Evolutionary conservation across 2,113 vertebrate genomes (phyloP).

Genomic region (Nyctereutes procyonoides): DNA sequence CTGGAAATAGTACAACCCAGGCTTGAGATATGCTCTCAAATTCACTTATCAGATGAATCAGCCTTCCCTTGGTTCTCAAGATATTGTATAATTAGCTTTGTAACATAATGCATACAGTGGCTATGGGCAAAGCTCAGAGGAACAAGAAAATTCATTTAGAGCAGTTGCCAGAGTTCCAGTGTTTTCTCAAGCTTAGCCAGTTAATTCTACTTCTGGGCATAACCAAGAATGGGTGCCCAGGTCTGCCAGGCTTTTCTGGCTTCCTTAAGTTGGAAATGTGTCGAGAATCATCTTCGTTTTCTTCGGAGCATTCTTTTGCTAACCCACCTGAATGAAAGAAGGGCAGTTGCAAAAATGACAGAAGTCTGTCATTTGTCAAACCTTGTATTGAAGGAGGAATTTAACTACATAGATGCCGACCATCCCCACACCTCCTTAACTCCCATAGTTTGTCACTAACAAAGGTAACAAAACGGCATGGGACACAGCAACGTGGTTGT

Average conservation of each 20-base stretch:
- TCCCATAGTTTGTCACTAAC: background rate
- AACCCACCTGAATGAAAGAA: background rate
- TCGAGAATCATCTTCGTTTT: background rate
- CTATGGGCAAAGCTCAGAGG: conserved; percentile 44
- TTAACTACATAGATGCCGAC: background rate
- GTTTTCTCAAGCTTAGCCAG: background rate
- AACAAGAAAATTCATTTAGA: conserved; percentile 47
- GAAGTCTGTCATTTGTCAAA: background rate
- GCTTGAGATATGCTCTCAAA: background rate
- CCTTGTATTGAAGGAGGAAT: background rate
- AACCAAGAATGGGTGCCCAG: background rate
- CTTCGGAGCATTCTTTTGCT: background rate
- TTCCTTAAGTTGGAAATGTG: background rate
- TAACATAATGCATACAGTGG: background rate
- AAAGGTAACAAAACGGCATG: background rate
- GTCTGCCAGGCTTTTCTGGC: background rate
- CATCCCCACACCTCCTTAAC: background rate
- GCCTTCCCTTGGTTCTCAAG: background rate
- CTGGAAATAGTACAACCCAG: background rate
- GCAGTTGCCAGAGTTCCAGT: background rate
- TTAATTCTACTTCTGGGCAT: conserved; percentile 33
- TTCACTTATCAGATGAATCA: background rate
- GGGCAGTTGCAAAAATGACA: background rate
- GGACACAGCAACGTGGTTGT: background rate
- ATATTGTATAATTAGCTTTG: conserved; percentile 41